Evolutionary conservation across 2,797 vertebrate genomes (phyloP).

Genomic region (Rhynchonycteris naso): DNA sequence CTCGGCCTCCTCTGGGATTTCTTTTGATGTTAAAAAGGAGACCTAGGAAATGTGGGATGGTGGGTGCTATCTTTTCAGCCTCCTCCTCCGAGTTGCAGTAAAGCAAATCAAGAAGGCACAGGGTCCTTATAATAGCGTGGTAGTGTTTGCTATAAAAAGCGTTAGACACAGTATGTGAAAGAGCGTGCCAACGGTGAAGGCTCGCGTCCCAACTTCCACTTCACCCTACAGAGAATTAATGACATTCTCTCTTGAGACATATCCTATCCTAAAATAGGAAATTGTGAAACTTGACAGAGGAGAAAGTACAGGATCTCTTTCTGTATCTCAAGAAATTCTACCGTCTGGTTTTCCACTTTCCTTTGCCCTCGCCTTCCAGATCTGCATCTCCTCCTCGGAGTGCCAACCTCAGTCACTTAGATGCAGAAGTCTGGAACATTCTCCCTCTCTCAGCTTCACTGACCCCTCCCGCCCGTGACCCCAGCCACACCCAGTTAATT

Average conservation of each 20-base stretch:
- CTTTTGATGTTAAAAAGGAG: neutral
- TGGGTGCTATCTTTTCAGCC: neutral
- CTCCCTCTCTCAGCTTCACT: neutral
- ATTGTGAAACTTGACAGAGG: constrained; percentile 35
- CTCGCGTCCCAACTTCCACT: constrained; percentile 52
- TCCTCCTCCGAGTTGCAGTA: neutral
- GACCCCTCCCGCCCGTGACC: fast-evolving
- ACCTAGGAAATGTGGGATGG: neutral
- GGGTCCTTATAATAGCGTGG: neutral
- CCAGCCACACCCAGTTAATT: neutral
- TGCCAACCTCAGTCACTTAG: neutral
- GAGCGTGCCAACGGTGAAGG: constrained; percentile 20
- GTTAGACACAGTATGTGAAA: constrained; percentile 54
- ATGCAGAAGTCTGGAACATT: neutral
- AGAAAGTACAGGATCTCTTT: constrained; percentile 57
- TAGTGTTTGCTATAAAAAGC: constrained; percentile 64
- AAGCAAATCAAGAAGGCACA: neutral
- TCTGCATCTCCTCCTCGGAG: neutral
- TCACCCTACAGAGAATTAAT: constrained; percentile 45
- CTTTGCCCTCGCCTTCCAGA: neutral
- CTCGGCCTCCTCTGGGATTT: neutral
- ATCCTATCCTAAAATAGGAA: constrained; percentile 66
- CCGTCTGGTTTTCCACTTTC: constrained; percentile 37
- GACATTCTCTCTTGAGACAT: constrained; percentile 30
- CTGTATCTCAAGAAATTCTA: constrained; percentile 43